phyloP scores from a whole-genome alignment of 2,797 vertebrate species.

The Parambassis ranga region DNA sequence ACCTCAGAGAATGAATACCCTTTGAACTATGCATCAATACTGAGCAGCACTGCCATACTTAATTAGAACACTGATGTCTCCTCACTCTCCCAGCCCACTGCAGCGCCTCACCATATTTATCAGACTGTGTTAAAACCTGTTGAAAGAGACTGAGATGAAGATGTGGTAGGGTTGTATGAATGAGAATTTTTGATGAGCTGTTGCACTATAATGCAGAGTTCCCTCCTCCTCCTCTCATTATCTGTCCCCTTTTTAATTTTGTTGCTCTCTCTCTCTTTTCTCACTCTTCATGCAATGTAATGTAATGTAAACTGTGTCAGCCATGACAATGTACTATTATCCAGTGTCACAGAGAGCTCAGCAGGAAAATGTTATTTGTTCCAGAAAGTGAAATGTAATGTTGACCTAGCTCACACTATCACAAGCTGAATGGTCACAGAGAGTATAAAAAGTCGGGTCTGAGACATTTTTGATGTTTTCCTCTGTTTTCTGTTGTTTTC shows the following conservation, averaged over 20 bases:
- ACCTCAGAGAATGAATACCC: slow-evolving; percentile 18
- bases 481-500: slow-evolving; percentile 36
- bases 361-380: slow-evolving; percentile 34
- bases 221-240: background rate
- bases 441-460: slow-evolving; percentile 35
- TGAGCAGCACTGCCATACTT: slow-evolving; percentile 17
- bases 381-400: background rate
- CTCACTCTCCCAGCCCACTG: background rate
- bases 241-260: background rate
- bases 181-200: slow-evolving; percentile 24
- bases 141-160: background rate
- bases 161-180: background rate
- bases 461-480: slow-evolving; percentile 43
- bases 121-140: slow-evolving; percentile 2
- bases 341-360: slow-evolving; percentile 5
- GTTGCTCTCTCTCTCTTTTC: background rate
- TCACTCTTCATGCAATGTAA: slow-evolving; percentile 47
- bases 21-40: slow-evolving; percentile 38
- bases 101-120: slow-evolving; percentile 13
- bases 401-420: slow-evolving; percentile 32
- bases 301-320: slow-evolving; percentile 38
- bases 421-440: slow-evolving; percentile 2
- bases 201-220: slow-evolving; percentile 29
- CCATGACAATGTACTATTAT: slow-evolving; percentile 15
- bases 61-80: slow-evolving; percentile 21